Evolutionary conservation across 2,888 invertebrate species (phyloP).

Genomic region (Heteromyza rotundicornis): DNA sequence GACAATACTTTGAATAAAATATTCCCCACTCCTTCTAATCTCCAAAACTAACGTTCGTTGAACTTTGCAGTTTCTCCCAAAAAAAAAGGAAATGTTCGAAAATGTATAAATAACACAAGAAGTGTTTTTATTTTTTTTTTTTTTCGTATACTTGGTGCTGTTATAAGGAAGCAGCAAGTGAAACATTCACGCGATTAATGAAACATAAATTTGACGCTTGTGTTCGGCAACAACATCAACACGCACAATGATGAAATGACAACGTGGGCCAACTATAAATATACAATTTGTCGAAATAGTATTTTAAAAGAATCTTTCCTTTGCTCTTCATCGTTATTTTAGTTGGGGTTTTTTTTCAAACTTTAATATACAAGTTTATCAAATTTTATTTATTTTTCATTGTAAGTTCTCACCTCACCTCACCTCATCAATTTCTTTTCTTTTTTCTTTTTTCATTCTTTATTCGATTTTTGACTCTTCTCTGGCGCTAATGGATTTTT

Average conservation of each 20-base stretch:
- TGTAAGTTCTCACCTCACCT: background rate
- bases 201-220: conserved; percentile 9
- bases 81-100: background rate
- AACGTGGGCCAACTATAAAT: background rate
- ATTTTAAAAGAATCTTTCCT: background rate
- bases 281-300: background rate
- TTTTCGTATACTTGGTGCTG: conserved; percentile 13
- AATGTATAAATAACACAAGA: background rate
- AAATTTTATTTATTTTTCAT: background rate
- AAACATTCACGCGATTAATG: conserved; percentile 15
- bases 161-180: conserved; percentile 1
- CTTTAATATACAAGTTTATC: too few relatives aligned
- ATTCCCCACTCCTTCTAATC: too few relatives aligned
- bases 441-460: background rate
- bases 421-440: background rate
- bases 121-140: conserved; percentile 7
- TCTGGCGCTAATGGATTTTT: background rate
- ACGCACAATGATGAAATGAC: background rate
- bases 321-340: background rate
- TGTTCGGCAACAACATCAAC: background rate
- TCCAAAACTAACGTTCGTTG: too few relatives aligned
- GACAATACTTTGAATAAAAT: too few relatives aligned
- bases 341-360: background rate
- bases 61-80: background rate
- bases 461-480: background rate